Base-by-base conservation (phyloP, 2,113 vertebrate genomes). In the Coptodon bakossiorum region DNA sequence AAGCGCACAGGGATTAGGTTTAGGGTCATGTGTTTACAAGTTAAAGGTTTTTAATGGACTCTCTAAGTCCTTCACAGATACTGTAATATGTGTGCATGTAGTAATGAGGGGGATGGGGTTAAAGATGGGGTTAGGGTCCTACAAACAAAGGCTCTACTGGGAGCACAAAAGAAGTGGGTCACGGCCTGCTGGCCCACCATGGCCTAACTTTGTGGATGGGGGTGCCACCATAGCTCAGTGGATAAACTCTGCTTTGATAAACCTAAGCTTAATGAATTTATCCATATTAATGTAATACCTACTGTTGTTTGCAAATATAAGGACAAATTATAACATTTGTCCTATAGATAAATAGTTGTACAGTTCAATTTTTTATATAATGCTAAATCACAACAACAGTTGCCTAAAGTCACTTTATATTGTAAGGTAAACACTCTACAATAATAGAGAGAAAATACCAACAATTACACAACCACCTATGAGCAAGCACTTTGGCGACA, bases 101-200 rank as follows among this genome's bases (percentile, higher is more conserved):
- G 38, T 56, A 17, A 38, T 56, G 31, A 19, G 22, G 16, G 38
- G 63, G 84, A 56, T 40, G n/a, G 27, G 43, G 31, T 57, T 29
- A 85, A 80, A 45, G 66, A 84, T 86, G 86, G 80, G 82, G 73
- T 66, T 31, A n/a, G 85, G 80, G 80, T 86, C 36, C 63, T 93
- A 91, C 48, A 91, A 95, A 96, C 93, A 95, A 95, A 94, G 91
- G 80, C 91, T 79, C 81, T 82, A 91, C 90, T 90, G 17, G 71
- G 81, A 82, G 82, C 80, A 95, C 93, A 95, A 94, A 92, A 85
- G 92, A 96, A 96, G 89, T 96, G 93, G 95, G 95, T 96, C 96
- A 95, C 56, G 24, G 86, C 86, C 82, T 83, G 89, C 86, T 89
- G 63, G 76, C 81, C 63, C 79, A 83, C 59, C 40, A 38, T 80